A percentile compares a stretch with the other conserved stretches of the same genome.
phyloP scores from a whole-genome alignment of 2,888 invertebrate species.

The Unio pictorum region DNA sequence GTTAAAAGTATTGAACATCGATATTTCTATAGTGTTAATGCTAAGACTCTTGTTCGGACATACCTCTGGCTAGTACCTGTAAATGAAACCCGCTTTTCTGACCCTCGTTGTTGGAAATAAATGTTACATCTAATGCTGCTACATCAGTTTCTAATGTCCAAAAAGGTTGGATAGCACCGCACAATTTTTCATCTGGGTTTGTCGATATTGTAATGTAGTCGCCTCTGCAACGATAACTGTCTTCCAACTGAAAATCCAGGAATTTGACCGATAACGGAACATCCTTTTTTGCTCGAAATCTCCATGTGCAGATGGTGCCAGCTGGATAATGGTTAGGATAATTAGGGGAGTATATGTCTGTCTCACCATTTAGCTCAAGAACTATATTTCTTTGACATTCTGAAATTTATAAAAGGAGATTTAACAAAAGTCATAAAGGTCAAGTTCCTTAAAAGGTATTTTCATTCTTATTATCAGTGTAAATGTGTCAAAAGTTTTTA shows the following conservation, averaged over 20 bases:
- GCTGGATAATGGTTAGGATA: slow-evolving; percentile 19
- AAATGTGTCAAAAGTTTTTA: too few species aligned
- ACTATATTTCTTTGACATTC: not conserved
- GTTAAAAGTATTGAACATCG: too few species aligned
- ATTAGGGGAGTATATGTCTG: slow-evolving; percentile 20
- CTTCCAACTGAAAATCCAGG: slow-evolving; percentile 21
- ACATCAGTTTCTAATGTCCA: slow-evolving; percentile 3
- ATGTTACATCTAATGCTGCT: slow-evolving; percentile 11
- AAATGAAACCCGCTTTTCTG: slow-evolving; percentile 16
- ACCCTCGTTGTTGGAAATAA: slow-evolving; percentile 12
- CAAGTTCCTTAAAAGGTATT: too few species aligned
- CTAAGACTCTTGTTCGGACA: not conserved
- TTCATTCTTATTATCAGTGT: too few species aligned
- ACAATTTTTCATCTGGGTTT: not conserved
- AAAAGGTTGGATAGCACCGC: slow-evolving; percentile 7
- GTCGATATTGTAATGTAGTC: slow-evolving; percentile 17
- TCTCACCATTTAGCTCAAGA: not conserved
- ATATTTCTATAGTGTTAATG: too few species aligned
- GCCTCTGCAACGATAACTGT: slow-evolving; percentile 18
- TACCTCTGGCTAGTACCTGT: slow-evolving; percentile 11
- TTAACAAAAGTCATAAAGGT: too few species aligned
- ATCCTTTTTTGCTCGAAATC: slow-evolving; percentile 6
- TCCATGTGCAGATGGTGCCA: slow-evolving; percentile 21
- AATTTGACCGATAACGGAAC: slow-evolving; percentile 9
- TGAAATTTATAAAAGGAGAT: too few species aligned